Evolutionary conservation across 2,797 vertebrate species (phyloP).

Genomic region (Lerista edwardsae): DNA sequence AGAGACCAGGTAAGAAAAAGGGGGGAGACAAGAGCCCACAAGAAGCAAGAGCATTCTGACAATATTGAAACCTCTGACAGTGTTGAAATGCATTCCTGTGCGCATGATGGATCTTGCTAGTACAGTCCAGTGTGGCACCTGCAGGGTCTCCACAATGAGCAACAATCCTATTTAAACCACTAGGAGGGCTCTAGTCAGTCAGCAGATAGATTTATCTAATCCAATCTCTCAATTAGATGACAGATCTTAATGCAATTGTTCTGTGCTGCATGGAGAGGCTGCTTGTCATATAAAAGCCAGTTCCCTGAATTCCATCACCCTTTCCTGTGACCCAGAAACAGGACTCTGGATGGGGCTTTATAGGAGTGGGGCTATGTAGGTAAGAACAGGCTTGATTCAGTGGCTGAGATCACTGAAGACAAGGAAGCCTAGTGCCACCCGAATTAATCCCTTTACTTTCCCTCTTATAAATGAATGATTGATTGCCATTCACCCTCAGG

Average conservation of each 20-base stretch:
- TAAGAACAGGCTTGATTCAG: background rate
- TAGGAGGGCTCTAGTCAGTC: background rate
- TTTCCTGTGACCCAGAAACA: background rate
- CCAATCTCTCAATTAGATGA: constrained; percentile 4
- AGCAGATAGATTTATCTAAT: background rate
- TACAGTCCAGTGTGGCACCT: background rate
- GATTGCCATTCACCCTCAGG: background rate
- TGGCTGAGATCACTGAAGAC: background rate
- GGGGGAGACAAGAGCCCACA: constrained; percentile 11
- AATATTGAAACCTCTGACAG: background rate
- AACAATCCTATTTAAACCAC: background rate
- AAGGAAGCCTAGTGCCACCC: background rate
- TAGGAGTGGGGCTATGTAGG: too few species aligned
- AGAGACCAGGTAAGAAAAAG: constrained; percentile 74
- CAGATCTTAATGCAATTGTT: background rate
- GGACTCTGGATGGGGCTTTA: background rate
- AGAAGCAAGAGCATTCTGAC: background rate
- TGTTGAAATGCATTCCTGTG: background rate
- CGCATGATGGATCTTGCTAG: background rate
- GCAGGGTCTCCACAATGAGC: background rate
- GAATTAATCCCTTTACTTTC: background rate
- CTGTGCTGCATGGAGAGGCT: background rate
- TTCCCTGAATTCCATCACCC: background rate
- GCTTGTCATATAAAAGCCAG: background rate
- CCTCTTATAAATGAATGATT: background rate